A percentile compares a stretch with the other conserved stretches of the same genome.
Evolutionary conservation across 2,113 vertebrate genomes (phyloP).

Genomic region (Eonycteris spelaea): DNA sequence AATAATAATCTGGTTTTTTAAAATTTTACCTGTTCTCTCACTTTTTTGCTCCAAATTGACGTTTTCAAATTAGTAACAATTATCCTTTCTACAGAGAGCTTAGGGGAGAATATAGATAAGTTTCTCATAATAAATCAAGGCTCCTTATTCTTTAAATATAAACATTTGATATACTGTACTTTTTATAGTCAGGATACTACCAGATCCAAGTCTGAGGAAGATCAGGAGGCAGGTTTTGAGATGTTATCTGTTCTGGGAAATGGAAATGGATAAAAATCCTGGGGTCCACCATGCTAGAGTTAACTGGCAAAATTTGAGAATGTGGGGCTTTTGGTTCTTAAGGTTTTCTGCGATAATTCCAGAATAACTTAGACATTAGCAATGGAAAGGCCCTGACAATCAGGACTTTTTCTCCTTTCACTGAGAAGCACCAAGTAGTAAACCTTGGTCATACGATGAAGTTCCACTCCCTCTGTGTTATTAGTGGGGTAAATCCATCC

Average conservation of each 20-base stretch:
- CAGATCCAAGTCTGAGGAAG: neutral
- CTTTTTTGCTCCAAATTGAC: neutral
- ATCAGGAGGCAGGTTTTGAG: neutral
- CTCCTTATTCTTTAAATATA: neutral
- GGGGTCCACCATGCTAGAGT: neutral
- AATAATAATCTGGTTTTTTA: neutral
- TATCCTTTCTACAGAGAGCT: neutral
- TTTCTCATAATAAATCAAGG: neutral
- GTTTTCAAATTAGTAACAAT: slow-evolving; percentile 6
- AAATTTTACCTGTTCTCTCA: neutral
- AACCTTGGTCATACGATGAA: neutral
- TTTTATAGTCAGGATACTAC: neutral
- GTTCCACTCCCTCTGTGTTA: neutral
- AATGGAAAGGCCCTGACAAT: neutral
- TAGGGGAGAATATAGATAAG: neutral
- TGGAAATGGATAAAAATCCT: neutral
- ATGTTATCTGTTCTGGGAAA: neutral
- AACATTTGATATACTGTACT: neutral
- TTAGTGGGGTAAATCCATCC: neutral
- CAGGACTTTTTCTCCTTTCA: neutral
- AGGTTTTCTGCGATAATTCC: neutral
- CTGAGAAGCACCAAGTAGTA: neutral
- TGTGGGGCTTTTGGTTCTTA: neutral
- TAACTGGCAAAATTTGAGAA: neutral
- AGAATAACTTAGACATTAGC: neutral